Evolutionary conservation across 2,797 vertebrate species (phyloP), one percentile per base, ranked within the genome.

Genomic region (Anableps anableps): DNA sequence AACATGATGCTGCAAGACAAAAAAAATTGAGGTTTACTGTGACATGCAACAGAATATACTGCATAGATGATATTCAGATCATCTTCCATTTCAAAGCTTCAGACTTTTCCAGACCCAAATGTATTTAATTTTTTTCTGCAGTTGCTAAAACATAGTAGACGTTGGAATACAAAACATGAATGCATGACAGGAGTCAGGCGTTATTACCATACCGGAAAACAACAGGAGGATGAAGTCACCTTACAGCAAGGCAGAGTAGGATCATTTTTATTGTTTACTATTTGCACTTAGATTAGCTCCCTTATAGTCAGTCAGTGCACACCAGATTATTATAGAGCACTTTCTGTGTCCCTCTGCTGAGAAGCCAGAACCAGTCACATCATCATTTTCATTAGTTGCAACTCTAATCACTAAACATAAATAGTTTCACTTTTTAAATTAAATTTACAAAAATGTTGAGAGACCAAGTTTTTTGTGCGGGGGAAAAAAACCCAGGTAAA

Each of bases 1-100:
- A 96, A 91, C 96, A 96, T 96, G 91, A 94, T 62, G 82, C 94
- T 95, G 91, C 34, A 73, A 78, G 7, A 62, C 19, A 5, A 82
- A 6, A 82, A 3, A 68, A 6, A n/a, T 55, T 21, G 47, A 23
- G 17, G 19, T 41, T 77, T 23, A 76, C 6, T 45, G 9, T n/a
- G 34, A 66, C 34, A 51, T 41, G 47, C 2, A 13, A 9, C 13
- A 1, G 34, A 45, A 19, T 41, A 48, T 36, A 38, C 70, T 31
- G 45, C 11, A 66, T 51, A 43, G 4, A 4, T 43, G 36, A 66
- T 3, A 66, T 23, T 10, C 19, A 66, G 0, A 38, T 21, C 1
- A 23, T 66, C 38, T 38, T 23, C 3, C 31, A 51, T 51, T 51
- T 19, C 19, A 38, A 23, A 10, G 34, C 38, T 66, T 13, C 8